Conservation (phyloP, 2,888 invertebrate genomes). For the Cheilosia scutellata region DNA sequence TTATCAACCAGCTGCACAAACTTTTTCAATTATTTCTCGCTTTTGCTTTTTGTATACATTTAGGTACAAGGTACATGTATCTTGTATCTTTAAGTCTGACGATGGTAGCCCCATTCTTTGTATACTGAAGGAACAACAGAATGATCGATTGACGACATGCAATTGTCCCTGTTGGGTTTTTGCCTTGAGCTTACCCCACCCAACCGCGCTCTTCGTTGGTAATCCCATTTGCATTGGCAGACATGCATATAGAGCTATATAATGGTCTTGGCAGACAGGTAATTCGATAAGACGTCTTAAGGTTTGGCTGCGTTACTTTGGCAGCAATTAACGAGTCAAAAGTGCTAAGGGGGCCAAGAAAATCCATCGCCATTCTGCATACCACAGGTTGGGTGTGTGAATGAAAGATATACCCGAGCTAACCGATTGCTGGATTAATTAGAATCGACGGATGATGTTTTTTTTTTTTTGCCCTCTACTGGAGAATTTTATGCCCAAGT, state of each 20-base stretch:
- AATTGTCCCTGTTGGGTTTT: constrained; percentile 19
- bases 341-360: constrained; percentile 36
- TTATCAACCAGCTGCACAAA: constrained; percentile 67
- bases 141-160: constrained; percentile 69
- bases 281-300: constrained; percentile 74
- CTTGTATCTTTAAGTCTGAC: neutral
- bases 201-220: constrained; percentile 17
- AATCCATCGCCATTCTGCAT: constrained; percentile 33
- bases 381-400: constrained; percentile 24
- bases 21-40: constrained; percentile 57
- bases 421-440: constrained; percentile 61
- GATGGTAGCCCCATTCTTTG: constrained; percentile 9
- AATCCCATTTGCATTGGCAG: constrained; percentile 67
- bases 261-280: constrained; percentile 59
- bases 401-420: constrained; percentile 16
- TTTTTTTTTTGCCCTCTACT: constrained; percentile 3
- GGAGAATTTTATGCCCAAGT: constrained; percentile 45
- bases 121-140: constrained; percentile 41
- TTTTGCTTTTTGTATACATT: constrained; percentile 16
- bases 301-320: constrained; percentile 61
- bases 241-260: constrained; percentile 37
- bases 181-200: constrained; percentile 28
- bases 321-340: constrained; percentile 70
- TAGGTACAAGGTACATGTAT: neutral
- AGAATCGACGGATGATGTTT: constrained; percentile 51